A percentile compares a stretch with the other conserved stretches of the same genome.
These are phyloP conservation scores for Rhabdomys dilectus DNA, from an alignment of 2,113 vertebrate species.

Conservation along the genomic window DNA sequence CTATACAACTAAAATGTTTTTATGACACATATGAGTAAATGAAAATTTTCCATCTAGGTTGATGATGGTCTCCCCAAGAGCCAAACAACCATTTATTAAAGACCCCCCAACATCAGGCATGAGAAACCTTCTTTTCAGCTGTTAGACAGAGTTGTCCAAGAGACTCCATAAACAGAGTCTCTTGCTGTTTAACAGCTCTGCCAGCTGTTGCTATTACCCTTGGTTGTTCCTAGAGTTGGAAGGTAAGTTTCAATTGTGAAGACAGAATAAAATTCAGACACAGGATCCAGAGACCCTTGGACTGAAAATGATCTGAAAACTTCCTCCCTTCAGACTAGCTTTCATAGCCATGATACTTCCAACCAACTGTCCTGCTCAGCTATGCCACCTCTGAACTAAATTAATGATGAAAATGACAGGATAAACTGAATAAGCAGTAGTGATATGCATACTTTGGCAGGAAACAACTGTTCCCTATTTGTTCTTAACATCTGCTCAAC, in stretches of 20 bases:
- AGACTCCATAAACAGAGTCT: background rate
- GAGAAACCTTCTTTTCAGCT: background rate
- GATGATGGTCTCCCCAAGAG: background rate
- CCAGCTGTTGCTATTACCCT: background rate
- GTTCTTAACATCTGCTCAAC: background rate
- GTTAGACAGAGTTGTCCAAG: background rate
- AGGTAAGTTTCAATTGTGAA: background rate
- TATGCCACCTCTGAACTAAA: background rate
- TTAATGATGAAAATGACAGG: background rate
- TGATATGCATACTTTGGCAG: background rate
- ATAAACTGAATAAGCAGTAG: too few relatives aligned
- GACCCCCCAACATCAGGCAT: background rate
- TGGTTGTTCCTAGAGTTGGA: background rate
- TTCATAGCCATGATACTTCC: background rate
- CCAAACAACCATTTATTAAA: background rate
- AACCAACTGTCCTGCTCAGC: background rate
- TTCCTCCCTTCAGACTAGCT: background rate
- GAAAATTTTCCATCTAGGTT: background rate
- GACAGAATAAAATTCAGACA: background rate
- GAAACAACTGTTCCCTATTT: background rate
- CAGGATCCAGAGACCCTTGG: background rate
- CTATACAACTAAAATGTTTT: background rate
- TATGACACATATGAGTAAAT: background rate
- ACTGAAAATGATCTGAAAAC: background rate
- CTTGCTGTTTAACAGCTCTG: too few relatives aligned